Percentiles rank a stretch among this genome's conserved stretches.
phyloP scores from a whole-genome alignment of 2,113 vertebrate species.

The Catharus fuscescens region DNA sequence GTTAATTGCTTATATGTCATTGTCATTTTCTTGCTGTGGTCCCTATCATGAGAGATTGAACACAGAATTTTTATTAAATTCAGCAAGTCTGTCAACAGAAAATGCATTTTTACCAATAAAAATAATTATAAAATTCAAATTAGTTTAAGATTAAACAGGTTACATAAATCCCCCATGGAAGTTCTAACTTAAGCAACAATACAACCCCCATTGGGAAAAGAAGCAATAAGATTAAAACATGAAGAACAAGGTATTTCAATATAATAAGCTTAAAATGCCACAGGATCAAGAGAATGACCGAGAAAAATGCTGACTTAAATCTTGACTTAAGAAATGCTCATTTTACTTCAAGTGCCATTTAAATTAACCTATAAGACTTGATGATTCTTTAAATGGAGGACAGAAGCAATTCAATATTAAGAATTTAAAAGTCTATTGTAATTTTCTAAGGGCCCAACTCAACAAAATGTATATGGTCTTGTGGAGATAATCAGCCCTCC shows the following conservation, averaged over 20 bases:
- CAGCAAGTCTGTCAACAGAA: background rate
- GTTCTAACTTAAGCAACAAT: background rate
- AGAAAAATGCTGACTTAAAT: background rate
- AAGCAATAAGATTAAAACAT: background rate
- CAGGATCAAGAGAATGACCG: background rate
- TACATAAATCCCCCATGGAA: background rate
- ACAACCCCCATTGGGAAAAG: background rate
- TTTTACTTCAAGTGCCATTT: background rate
- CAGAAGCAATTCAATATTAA: background rate
- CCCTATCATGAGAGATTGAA: fast-evolving
- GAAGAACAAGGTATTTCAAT: background rate
- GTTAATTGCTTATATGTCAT: background rate
- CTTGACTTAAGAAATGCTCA: background rate
- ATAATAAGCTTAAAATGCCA: background rate
- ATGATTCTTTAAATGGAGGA: background rate
- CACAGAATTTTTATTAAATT: background rate
- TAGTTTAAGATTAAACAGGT: background rate
- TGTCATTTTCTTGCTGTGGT: background rate
- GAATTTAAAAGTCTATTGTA: background rate
- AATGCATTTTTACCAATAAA: background rate
- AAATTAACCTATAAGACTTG: background rate
- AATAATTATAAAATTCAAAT: background rate
- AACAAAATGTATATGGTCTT: background rate
- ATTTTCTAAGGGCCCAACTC: background rate
- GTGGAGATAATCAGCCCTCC: background rate